Conservation (phyloP, 1,140 invertebrate genomes). For the Orussus abietinus region DNA sequence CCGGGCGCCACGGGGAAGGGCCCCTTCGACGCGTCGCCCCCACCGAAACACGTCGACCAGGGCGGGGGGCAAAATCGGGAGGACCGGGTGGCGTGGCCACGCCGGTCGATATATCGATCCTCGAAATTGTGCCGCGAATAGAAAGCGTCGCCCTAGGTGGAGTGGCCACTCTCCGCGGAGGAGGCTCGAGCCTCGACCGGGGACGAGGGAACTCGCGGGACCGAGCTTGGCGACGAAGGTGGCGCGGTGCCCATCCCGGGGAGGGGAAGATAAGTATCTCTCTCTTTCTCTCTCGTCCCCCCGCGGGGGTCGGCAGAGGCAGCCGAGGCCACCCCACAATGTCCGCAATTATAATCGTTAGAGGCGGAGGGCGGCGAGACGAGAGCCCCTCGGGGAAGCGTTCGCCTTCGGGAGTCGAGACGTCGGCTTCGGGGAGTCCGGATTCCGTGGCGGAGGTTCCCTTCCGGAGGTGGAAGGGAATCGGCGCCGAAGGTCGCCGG, state of each 20-base stretch:
- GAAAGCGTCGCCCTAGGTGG: conserved; percentile 14
- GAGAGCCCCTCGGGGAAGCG: conserved; percentile 5
- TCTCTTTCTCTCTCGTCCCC: conserved; percentile 4
- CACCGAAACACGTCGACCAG: conserved; percentile 24
- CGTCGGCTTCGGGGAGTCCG: too few species aligned
- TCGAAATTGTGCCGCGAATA: conserved; percentile 17
- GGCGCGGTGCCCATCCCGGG: not conserved
- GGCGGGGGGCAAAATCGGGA: too few species aligned
- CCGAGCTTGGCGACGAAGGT: not conserved
- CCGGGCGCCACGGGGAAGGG: too few species aligned
- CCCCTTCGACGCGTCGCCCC: too few species aligned
- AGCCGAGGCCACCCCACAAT: too few species aligned
- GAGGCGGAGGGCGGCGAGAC: conserved; percentile 7
- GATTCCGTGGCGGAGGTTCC: too few species aligned
- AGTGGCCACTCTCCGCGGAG: conserved; percentile 15
- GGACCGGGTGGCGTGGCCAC: too few species aligned
- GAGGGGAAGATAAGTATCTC: conserved; percentile 23
- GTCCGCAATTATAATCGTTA: conserved; percentile 36
- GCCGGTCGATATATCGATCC: conserved; percentile 47
- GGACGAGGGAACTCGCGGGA: too few species aligned
- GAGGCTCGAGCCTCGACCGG: conserved; percentile 13
- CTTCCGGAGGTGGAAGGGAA: too few species aligned
- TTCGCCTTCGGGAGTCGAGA: conserved; percentile 1
- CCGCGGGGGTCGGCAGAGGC: too few species aligned
- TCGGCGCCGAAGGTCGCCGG: too few species aligned